Evolutionary conservation across 2,888 invertebrate species (phyloP).

Genomic region (Criorhina ranunculi): DNA sequence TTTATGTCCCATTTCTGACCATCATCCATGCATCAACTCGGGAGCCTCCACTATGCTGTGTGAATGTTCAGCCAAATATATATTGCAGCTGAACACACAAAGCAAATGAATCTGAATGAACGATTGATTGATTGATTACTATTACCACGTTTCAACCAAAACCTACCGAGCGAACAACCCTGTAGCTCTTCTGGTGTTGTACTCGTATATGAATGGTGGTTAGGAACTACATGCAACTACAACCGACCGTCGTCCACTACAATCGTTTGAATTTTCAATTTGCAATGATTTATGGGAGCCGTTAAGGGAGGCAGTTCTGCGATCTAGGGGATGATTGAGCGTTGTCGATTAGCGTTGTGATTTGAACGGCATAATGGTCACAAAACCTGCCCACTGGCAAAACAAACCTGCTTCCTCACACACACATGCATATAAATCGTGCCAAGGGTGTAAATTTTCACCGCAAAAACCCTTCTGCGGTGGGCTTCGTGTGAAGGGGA

Average conservation of each 20-base stretch:
- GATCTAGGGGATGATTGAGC: slow-evolving; percentile 37
- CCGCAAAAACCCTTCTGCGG: slow-evolving; percentile 25
- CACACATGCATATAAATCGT: slow-evolving; percentile 3
- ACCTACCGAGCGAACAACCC: not conserved
- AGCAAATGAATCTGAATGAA: slow-evolving; percentile 40
- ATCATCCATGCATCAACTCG: slow-evolving; percentile 58
- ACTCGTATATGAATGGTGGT: slow-evolving; percentile 17
- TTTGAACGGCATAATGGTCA: slow-evolving; percentile 36
- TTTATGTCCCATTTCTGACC: slow-evolving; percentile 61
- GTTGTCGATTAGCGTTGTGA: slow-evolving; percentile 56
- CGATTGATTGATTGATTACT: slow-evolving; percentile 59
- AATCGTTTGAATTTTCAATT: slow-evolving; percentile 59
- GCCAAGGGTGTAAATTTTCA: not conserved
- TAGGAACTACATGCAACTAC: not conserved
- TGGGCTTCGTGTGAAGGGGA: not conserved
- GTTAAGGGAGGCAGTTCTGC: not conserved
- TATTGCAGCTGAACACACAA: slow-evolving; percentile 19
- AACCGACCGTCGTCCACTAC: not conserved
- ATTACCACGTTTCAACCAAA: slow-evolving; percentile 14
- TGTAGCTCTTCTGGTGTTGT: slow-evolving; percentile 12
- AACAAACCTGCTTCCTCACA: not conserved
- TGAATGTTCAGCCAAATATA: not conserved
- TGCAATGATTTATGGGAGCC: slow-evolving; percentile 50
- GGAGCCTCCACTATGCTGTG: not conserved
- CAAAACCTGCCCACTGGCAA: slow-evolving; percentile 16